These are phyloP conservation scores for Malurus alboscapulatus DNA, from an alignment of 2,113 vertebrate species.

Conservation along the genomic window DNA sequence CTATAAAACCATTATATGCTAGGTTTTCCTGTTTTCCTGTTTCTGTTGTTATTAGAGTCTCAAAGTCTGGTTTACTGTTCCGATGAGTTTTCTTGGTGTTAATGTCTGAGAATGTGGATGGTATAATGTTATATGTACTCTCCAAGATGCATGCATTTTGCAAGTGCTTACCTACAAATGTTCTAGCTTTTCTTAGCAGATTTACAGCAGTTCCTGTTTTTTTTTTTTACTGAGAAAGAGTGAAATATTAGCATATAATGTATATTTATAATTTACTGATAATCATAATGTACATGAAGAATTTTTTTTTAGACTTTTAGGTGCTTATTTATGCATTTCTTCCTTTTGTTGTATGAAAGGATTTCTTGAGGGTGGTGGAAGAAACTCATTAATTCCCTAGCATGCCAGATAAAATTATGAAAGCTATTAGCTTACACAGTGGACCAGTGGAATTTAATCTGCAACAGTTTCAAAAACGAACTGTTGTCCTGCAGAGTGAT, in stretches of 20 bases:
- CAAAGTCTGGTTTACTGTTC: background rate
- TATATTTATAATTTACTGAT: background rate
- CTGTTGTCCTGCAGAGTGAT: background rate
- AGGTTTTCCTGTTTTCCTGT: background rate
- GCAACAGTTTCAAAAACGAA: background rate
- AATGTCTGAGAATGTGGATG: background rate
- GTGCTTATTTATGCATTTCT: background rate
- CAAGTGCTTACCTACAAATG: background rate
- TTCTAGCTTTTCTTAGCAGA: background rate
- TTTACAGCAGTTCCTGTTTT: background rate
- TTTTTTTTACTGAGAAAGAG: background rate
- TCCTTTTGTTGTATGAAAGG: background rate
- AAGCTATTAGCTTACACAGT: background rate
- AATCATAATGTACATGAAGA: background rate
- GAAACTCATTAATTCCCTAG: background rate
- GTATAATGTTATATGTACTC: background rate
- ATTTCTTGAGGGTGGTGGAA: background rate
- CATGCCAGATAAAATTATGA: background rate
- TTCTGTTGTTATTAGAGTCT: background rate
- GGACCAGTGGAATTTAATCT: background rate
- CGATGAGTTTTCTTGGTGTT: background rate
- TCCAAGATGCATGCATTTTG: background rate
- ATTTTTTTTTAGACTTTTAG: background rate
- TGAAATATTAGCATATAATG: background rate
- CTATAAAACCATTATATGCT: slow-evolving; percentile 19